Evolutionary conservation across 1,140 invertebrate species (phyloP), one percentile per base, ranked within the genome.

Genomic region (Batillaria attramentaria): DNA sequence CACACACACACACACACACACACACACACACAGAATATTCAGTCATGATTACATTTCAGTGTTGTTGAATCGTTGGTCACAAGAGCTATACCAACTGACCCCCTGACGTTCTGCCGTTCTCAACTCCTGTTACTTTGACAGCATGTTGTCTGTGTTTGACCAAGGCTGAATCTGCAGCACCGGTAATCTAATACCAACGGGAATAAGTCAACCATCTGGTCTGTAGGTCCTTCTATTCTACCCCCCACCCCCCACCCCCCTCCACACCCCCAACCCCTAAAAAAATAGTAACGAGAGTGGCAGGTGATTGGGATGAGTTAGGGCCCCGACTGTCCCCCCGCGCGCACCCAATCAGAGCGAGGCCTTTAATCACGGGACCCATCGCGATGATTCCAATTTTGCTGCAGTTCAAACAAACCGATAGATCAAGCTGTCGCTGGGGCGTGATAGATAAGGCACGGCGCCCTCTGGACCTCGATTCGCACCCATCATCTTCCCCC

Each of bases 351-450:
- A 70, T 70, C 68, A 46, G 42, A 1, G 0, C 28, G 10, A 28
- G 39, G 73, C 35, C 24, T 75, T 75, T 75, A 75, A 75, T 75
- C 73, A 62, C 57, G 57, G 37, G 54, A 39, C 54, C 35, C 33
- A 50, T 33, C 33, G 54, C 41, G 73, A 37, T 75, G 73, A 62
- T 75, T 39, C 54, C 73, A 31, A 57, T 57, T 62, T 57, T 54
- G 57, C 54, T 42, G 73, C 73, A 75, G 73, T 75, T 75, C 54
- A 75, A 75, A 75, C 73, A 75, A 54, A 57, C 54, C 57, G 54
- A 75, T 75, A 43, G 37, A 75, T 75, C 73, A 75, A 62, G 35
- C 73, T 75, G 73, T 79, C 66, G 20, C 46, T 33, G 46, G 3
- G 46, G 24, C 46, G 78, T 74, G 70, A 79, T 75, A 68, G 70